A percentile compares a stretch with the other conserved stretches of the same genome.
Conservation (phyloP, 2,113 vertebrate genomes). For the Sminthopsis crassicaudata region DNA sequence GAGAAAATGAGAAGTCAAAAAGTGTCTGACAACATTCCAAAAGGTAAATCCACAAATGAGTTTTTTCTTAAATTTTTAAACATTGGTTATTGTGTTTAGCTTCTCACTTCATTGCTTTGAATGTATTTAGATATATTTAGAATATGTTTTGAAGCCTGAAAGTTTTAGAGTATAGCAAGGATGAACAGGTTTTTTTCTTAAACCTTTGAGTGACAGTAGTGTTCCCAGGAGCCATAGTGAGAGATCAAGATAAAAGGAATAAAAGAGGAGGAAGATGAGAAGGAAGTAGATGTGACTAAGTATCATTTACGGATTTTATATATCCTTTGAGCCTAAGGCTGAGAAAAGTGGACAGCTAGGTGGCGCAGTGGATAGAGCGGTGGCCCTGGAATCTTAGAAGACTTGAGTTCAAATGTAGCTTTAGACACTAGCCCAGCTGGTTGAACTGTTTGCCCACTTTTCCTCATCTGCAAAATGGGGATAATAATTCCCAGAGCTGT, state of each 20-base stretch:
- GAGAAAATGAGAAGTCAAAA: constrained; percentile 38
- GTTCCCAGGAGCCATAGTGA: neutral
- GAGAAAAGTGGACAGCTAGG: neutral
- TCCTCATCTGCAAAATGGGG: neutral
- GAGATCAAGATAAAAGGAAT: neutral
- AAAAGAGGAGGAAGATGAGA: neutral
- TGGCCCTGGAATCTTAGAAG: neutral
- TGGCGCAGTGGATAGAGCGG: neutral
- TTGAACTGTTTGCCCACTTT: neutral
- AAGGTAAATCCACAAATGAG: constrained; percentile 52
- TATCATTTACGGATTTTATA: neutral
- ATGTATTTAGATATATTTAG: constrained; percentile 53
- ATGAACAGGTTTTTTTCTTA: neutral
- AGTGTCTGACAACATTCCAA: rapidly evolving
- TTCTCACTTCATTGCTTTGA: neutral
- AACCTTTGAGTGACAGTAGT: neutral
- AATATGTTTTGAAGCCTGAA: constrained; percentile 55
- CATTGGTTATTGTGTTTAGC: neutral
- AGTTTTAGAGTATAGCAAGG: neutral
- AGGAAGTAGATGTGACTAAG: neutral
- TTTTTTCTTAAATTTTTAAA: neutral
- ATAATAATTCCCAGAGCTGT: neutral
- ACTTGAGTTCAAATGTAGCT: neutral
- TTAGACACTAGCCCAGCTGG: neutral
- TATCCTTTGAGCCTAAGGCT: neutral